Evolutionary conservation across 2,888 invertebrate species (phyloP), one percentile per base, ranked within the genome.

Genomic region (Notocelia uddmanniana): DNA sequence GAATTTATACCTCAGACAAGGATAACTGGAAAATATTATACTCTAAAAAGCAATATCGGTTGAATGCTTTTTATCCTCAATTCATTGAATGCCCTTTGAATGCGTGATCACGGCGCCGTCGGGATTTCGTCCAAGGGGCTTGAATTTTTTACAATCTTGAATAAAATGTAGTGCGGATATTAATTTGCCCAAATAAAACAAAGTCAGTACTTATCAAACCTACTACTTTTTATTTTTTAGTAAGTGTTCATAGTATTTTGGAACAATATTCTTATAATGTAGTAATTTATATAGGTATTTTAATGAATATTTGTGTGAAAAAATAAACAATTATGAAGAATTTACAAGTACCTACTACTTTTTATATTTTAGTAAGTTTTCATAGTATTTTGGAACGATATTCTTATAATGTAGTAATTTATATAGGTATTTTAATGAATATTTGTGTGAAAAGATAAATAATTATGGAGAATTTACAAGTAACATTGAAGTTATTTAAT

Each of bases 1-100:
- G 55, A 67, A 67, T 68, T 48, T 68, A 48, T 68, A 15, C 15
- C 58, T 19, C n/a, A 55, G 31, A 37, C 41, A 41, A 52, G 41
- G 26, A 70, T 57, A 70, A 64, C 64, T 18, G 48, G 13, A 41
- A 54, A 66, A 31, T 59, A 70, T 64, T 57, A 52, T 50, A n/a
- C 48, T 45, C 31, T 23, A 67, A 66, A 64, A 71, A 54, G 59
- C 59, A 54, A 66, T 67, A 45, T 66, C 66, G 52, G 64, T 66
- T 37, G 60, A 60, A 68, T 60, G 60, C 54, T 58, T 71, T 58
- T 66, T 70, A 70, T 66, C 26, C 58, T 26, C 50, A 50, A 66
- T 59, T 59, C 66, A 58, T 18, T 58, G 9, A 18, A 60, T 55
- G 67, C 67, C 37, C 55, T 71, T 48, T 71, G 54, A 60, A 55